Evolutionary conservation across 2,797 vertebrate genomes (phyloP).

Genomic region (Pogoniulus pusillus): DNA sequence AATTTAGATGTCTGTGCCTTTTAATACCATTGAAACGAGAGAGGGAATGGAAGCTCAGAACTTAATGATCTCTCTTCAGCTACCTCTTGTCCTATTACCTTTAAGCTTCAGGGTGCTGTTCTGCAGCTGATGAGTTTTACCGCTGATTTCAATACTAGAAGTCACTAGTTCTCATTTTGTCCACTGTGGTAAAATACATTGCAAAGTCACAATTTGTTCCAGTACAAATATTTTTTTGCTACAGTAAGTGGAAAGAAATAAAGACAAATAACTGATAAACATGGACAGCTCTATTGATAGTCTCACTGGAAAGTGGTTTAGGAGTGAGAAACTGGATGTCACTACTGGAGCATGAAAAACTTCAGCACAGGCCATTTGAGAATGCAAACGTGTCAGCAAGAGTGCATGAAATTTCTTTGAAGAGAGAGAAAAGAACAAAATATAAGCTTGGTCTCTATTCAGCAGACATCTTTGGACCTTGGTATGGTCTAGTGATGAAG

Average conservation of each 20-base stretch:
- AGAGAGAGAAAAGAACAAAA: not conserved
- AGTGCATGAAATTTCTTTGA: not conserved
- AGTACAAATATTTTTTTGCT: not conserved
- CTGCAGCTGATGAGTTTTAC: not conserved
- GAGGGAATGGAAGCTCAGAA: not conserved
- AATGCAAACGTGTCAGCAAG: not conserved
- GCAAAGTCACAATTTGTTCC: not conserved
- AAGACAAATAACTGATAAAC: not conserved
- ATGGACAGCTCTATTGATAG: not conserved
- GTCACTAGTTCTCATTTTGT: not conserved
- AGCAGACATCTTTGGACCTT: not conserved
- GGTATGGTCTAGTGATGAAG: no score
- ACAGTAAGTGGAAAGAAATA: not conserved
- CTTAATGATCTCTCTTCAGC: not conserved
- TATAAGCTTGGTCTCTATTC: not conserved
- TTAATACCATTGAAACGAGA: not conserved
- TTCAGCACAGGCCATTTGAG: not conserved
- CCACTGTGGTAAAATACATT: conserved; percentile 41
- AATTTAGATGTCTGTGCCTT: not conserved
- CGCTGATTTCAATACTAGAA: not conserved
- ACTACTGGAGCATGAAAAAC: not conserved
- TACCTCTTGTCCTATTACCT: not conserved
- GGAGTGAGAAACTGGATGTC: not conserved
- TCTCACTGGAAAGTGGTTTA: not conserved
- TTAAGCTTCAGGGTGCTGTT: not conserved